Evolutionary conservation across 2,797 vertebrate species (phyloP), one percentile per base, ranked within the genome.

Genomic region (Poliocrania exsul): DNA sequence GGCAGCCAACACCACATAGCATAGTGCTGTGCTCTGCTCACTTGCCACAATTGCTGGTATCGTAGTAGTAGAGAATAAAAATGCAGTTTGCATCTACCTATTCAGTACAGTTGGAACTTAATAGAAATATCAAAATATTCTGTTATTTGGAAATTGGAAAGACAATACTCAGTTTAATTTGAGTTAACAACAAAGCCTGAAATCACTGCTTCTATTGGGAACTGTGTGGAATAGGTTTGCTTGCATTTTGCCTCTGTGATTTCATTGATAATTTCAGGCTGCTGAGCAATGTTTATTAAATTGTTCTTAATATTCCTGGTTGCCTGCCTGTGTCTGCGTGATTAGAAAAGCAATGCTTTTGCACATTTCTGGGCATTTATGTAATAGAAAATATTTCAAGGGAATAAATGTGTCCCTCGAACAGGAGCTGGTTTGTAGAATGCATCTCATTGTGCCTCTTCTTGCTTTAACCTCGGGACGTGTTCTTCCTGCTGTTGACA

Each of bases 401-500:
- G 35, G 16, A 49, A 51, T 71, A 53, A n/a, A 29, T 20, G 9
- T n/a, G 21, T 58, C 9, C 46, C 29, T 75, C 0, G 0, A 64
- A 61, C 28, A 91, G 53, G n/a, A 92, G 13, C 51, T 74, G 47
- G 7, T 83, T 53, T 46, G 13, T 50, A 50, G 54, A 67, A 47
- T 37, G 15, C 2, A 2, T 58, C 38, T 71, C 11, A 16, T 16
- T 50, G 29, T 57, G 13, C 26, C 46, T 73, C 38, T 70, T 21
- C 33, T 66, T 40, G 12, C n/a, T 80, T 75, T 83, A 56, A 49
- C 12, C 6, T 44, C 2, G 0, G 31, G 19, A 37, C 0, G 0
- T n/a, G 12, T 50, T 83, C 26, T 72, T 85, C 38, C 50, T 84
- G 29, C 13, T 10, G 1, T n/a, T 8, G 1, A 24, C 21, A 72